Evolutionary conservation across 1,140 invertebrate species (phyloP).

Genomic region (Formica selysi): DNA sequence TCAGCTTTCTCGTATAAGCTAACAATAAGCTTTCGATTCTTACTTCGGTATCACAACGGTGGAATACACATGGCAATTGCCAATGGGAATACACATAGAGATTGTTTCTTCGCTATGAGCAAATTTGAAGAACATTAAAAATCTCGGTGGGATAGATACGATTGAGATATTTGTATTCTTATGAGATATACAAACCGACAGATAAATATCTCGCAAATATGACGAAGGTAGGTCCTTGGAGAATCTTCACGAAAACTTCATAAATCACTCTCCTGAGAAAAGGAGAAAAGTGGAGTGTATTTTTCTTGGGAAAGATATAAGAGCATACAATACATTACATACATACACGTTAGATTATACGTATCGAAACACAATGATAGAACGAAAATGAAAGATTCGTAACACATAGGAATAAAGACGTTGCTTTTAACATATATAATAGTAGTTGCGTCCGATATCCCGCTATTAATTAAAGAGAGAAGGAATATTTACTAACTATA

Average conservation of each 20-base stretch:
- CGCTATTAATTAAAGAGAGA: background rate
- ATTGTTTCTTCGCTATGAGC: background rate
- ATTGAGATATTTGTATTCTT: slow-evolving; percentile 24
- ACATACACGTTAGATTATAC: background rate
- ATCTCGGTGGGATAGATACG: background rate
- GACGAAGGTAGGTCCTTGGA: slow-evolving; percentile 8
- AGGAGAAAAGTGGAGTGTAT: background rate
- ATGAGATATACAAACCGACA: background rate
- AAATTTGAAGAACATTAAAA: slow-evolving; percentile 13
- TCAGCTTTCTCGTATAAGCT: background rate
- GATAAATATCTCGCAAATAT: slow-evolving; percentile 14
- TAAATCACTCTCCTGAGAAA: slow-evolving; percentile 47
- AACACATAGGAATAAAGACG: background rate
- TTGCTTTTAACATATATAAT: background rate
- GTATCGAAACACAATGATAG: slow-evolving; percentile 1
- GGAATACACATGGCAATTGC: background rate
- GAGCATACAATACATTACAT: background rate
- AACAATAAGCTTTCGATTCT: background rate
- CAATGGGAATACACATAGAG: slow-evolving; percentile 6
- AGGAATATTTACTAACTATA: slow-evolving; percentile 13
- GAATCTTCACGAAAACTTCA: slow-evolving; percentile 47
- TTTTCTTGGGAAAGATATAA: slow-evolving; percentile 23
- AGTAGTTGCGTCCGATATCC: background rate
- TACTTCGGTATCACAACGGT: background rate
- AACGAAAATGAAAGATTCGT: background rate